These are phyloP conservation scores for honey bee (Apis mellifera) DNA, from an alignment of 1,140 invertebrate species.

Conservation along the genomic window Amel_HAv3.1 CM009946.2:2319001-2319500, in stretches of 20 bases:
- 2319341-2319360: slow-evolving; percentile 1
- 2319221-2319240: slow-evolving; percentile 33
- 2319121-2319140: not conserved
- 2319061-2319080: not conserved
- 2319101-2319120: not conserved
- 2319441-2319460: too few species aligned
- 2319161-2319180: not conserved
- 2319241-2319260: not conserved
- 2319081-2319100: not conserved
- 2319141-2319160: not conserved
- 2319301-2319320: not conserved
- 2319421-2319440: not conserved
- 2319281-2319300: not conserved
- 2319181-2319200: not conserved
- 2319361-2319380: not conserved
- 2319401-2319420: not conserved
- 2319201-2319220: slow-evolving; percentile 10
- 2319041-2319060: too few species aligned
- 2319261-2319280: slow-evolving; percentile 10
- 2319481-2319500: not conserved
- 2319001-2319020: too few species aligned
- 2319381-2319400: slow-evolving; percentile 11
- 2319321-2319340: slow-evolving; percentile 6
- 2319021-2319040: not conserved
- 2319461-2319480: not conserved